Conservation (phyloP, 2,113 vertebrate genomes). For the Epinephelus fuscoguttatus region DNA sequence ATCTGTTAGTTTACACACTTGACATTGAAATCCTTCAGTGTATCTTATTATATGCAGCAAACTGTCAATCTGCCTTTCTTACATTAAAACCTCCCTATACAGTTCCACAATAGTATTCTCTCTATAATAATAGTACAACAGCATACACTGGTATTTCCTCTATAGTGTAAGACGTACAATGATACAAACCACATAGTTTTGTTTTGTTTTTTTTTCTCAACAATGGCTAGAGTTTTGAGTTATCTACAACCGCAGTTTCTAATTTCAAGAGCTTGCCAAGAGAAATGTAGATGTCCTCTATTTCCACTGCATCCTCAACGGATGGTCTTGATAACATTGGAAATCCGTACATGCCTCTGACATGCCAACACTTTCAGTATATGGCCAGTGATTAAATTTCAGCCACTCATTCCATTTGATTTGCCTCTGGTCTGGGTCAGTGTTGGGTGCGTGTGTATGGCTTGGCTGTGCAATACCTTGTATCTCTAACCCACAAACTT, state of each 20-base stretch:
- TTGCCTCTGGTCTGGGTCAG: background rate
- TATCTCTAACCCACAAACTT: background rate
- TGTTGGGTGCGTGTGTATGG: background rate
- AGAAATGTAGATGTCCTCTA: background rate
- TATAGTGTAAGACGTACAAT: background rate
- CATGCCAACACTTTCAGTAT: background rate
- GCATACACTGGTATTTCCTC: background rate
- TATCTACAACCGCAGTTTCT: slow-evolving; percentile 2
- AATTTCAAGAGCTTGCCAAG: background rate
- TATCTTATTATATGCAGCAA: background rate
- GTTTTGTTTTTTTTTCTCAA: background rate
- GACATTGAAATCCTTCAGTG: background rate
- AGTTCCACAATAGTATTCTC: background rate
- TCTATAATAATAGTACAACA: background rate
- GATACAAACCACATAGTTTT: background rate
- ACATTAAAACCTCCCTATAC: background rate
- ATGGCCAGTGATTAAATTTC: background rate
- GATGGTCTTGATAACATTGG: background rate
- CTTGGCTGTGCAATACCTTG: background rate
- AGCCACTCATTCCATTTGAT: slow-evolving; percentile 1
- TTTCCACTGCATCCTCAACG: slow-evolving; percentile 5
- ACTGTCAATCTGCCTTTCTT: background rate
- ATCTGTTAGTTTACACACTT: background rate
- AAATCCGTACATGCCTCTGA: background rate
- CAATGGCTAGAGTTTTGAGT: background rate